Conservation (phyloP, 2,113 vertebrate genomes). For the Oncorhynchus kisutch region DNA sequence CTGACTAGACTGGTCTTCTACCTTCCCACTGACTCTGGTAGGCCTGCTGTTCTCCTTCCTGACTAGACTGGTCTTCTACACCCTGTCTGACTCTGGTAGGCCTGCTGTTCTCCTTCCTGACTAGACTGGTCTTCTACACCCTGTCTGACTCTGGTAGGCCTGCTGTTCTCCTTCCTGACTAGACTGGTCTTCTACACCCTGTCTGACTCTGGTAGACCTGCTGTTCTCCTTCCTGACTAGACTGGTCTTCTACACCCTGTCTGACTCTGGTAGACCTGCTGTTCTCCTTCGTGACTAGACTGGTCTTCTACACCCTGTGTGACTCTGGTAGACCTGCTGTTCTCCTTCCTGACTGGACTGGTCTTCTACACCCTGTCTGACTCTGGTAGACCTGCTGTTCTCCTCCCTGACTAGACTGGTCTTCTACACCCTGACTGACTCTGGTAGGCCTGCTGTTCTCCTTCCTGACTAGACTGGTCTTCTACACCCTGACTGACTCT, state of each 20-base stretch:
- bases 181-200: conserved; percentile 97
- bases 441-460: conserved; percentile 93
- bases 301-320: conserved; percentile 89
- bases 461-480: conserved; percentile 92
- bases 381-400: conserved; percentile 77
- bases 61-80: conserved; percentile 95
- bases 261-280: conserved; percentile 80
- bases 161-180: conserved; percentile 95
- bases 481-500: conserved; percentile 69
- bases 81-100: conserved; percentile 93
- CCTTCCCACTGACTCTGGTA: not conserved
- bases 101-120: conserved; percentile 95
- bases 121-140: conserved; percentile 90
- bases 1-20: conserved; percentile 95
- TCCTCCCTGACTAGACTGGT: conserved; percentile 93
- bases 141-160: too few relatives aligned
- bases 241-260: conserved; percentile 85
- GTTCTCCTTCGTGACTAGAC: conserved; percentile 91
- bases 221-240: conserved; percentile 95
- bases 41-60: conserved; percentile 95
- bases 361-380: conserved; percentile 81
- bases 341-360: conserved; percentile 91
- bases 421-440: conserved; percentile 96
- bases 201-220: conserved; percentile 92
- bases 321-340: conserved; percentile 94